Evolutionary conservation across 2,797 vertebrate species (phyloP), one percentile per base, ranked within the genome.

Genomic region (Gobio occitaniae): DNA sequence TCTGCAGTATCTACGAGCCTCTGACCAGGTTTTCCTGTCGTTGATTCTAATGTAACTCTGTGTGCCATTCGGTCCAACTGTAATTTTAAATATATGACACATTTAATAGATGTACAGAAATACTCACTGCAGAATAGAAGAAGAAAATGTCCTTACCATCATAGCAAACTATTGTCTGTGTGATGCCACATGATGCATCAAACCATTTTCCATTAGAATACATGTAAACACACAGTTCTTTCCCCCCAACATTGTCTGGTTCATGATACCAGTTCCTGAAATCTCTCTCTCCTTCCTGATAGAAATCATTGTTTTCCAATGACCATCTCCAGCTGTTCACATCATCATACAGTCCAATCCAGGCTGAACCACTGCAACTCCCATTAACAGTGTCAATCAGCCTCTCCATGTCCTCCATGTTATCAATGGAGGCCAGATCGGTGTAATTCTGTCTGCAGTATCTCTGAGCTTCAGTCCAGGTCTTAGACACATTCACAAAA

Each of bases 401-500:
- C 7, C 56, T 65, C 54, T 47, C 74, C 74, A 86, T 82, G n/a
- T 86, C 87, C 19, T 71, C 50, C 75, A 80, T 80, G 86, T 81
- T 77, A 29, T 76, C 71, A 50, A 87, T 69, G 56, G 77, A 81
- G 50, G 86, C 86, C 83, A 88, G 69, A 78, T 88, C 87, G 52
- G 41, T 80, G 78, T 87, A 83, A 29, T 65, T 80, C 19, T 63
- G 0, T 77, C 78, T 87, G 82, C 86, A 87, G 85, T 38, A 56
- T 66, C 13, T 88, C 83, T 63, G 61, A 63, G 61, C 85, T 4
- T 88, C 88, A 63, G 48, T 10, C 90, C 92, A 94, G 38, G 29
- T 91, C 87, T 74, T 87, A 1, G 4, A 7, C 3, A 0, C 7
- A 4, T 48, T 29, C 13, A 91, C 78, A 21, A 86, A 88, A 87